Evolutionary conservation across 2,888 invertebrate genomes (phyloP).

Genomic region (Dolichopus griseipennis): DNA sequence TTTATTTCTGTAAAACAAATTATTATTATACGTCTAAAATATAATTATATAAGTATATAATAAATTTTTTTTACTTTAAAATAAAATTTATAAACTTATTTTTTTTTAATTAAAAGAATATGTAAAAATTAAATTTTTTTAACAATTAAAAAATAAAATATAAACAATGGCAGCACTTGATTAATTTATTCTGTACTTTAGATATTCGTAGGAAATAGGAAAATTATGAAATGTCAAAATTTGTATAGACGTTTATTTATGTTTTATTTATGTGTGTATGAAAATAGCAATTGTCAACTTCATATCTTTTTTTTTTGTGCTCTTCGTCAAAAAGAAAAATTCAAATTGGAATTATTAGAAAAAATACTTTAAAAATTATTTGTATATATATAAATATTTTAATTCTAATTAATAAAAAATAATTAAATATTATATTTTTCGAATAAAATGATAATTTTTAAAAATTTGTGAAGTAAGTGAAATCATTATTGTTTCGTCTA

Average conservation of each 20-base stretch:
- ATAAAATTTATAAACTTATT: no score
- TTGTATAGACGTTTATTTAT: not conserved
- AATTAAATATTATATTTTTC: not conserved
- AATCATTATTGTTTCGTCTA: not conserved
- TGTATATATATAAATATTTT: not conserved
- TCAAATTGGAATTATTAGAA: not conserved
- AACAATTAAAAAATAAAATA: no score
- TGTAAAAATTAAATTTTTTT: no score
- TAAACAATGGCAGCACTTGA: no score
- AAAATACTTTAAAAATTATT: not conserved
- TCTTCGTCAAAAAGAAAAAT: not conserved
- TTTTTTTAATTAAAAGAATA: no score
- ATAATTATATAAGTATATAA: no score
- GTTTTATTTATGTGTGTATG: not conserved
- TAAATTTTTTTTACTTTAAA: no score
- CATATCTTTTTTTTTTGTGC: not conserved
- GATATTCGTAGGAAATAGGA: not conserved
- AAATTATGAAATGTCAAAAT: not conserved
- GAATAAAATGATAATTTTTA: not conserved
- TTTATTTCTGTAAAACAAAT: no score
- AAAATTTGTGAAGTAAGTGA: not conserved
- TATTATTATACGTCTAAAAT: no score
- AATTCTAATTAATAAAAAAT: not conserved
- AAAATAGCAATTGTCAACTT: not conserved
- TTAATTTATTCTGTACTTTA: no score